phyloP scores from a whole-genome alignment of 2,113 vertebrate genomes.

The Tursiops truncatus region DNA sequence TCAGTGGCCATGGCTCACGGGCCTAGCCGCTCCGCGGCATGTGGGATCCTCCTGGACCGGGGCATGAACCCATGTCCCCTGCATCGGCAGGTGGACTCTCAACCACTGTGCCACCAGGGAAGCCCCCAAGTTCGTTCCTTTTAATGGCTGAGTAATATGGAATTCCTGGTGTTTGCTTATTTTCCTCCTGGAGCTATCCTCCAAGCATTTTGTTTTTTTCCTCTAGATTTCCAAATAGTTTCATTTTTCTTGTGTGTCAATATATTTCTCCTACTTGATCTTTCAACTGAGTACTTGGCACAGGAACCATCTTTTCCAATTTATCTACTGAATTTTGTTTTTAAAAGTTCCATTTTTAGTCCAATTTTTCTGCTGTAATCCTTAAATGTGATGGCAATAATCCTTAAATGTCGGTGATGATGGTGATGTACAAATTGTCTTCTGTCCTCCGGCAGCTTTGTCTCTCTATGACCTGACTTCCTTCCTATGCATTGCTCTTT shows the following conservation, averaged over 20 bases:
- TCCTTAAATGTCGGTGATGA: not conserved
- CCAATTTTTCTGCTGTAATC: not conserved
- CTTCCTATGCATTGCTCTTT: not conserved
- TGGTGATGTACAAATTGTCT: not conserved
- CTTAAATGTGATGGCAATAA: not conserved
- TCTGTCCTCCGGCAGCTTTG: not conserved
- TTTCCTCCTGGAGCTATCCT: not conserved
- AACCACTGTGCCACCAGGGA: no score
- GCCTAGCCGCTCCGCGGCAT: no score
- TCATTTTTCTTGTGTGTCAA: not conserved
- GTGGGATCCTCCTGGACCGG: no score
- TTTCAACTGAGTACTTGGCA: not conserved
- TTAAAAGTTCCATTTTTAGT: not conserved
- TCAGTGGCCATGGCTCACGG: no score
- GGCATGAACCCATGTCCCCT: no score
- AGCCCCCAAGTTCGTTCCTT: no score
- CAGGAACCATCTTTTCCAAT: not conserved
- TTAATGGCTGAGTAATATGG: no score
- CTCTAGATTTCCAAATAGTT: not conserved
- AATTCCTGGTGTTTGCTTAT: not conserved
- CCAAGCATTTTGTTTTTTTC: not conserved
- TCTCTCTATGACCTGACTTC: not conserved
- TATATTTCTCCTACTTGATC: not conserved
- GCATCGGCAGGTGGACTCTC: no score
- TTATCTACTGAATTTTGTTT: not conserved